phyloP scores from a whole-genome alignment of 2,797 vertebrate genomes.

The Enteromius afrohamiltoni region DNA sequence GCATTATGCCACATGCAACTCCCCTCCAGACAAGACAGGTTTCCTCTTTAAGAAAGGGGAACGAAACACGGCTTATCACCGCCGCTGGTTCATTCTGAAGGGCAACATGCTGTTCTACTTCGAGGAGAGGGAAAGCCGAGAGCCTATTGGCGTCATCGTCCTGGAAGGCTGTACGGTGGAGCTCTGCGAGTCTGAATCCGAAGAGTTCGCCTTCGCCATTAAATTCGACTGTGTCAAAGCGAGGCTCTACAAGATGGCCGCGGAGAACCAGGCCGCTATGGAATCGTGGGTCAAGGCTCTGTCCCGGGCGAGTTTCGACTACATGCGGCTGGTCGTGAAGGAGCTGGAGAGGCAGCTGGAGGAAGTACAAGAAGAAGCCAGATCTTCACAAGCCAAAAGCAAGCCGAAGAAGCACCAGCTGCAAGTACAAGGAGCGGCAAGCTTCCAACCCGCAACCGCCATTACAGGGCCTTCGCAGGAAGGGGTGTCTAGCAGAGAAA shows the following conservation, averaged over 20 bases:
- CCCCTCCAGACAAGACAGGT: slow-evolving; percentile 89
- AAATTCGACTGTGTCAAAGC: slow-evolving; percentile 85
- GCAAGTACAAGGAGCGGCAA: background rate
- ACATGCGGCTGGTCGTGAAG: slow-evolving; percentile 92
- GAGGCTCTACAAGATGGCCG: slow-evolving; percentile 89
- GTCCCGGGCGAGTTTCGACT: slow-evolving; percentile 93
- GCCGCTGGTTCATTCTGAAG: slow-evolving; percentile 96
- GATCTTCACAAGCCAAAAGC: slow-evolving; percentile 42
- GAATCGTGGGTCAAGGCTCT: slow-evolving; percentile 96
- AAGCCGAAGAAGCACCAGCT: slow-evolving; percentile 57
- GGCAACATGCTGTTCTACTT: slow-evolving; percentile 99
- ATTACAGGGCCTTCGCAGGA: slow-evolving; percentile 1
- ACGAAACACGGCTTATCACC: slow-evolving; percentile 89
- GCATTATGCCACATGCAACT: slow-evolving; percentile 92
- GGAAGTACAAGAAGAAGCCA: slow-evolving; percentile 77
- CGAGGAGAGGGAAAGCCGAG: slow-evolving; percentile 88
- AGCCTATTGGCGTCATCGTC: slow-evolving; percentile 92
- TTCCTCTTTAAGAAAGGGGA: slow-evolving; percentile 94
- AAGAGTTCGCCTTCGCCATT: slow-evolving; percentile 90
- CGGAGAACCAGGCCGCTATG: slow-evolving; percentile 89
- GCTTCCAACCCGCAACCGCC: background rate
- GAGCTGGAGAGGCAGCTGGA: slow-evolving; percentile 95
- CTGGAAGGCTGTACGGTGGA: slow-evolving; percentile 97
- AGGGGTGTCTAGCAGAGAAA: slow-evolving; percentile 74
- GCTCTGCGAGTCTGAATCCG: slow-evolving; percentile 86